These are phyloP conservation scores for Blastomussa wellsi DNA, from an alignment of 92 coral and sea anemone species.

Conservation along the genomic window DNA sequence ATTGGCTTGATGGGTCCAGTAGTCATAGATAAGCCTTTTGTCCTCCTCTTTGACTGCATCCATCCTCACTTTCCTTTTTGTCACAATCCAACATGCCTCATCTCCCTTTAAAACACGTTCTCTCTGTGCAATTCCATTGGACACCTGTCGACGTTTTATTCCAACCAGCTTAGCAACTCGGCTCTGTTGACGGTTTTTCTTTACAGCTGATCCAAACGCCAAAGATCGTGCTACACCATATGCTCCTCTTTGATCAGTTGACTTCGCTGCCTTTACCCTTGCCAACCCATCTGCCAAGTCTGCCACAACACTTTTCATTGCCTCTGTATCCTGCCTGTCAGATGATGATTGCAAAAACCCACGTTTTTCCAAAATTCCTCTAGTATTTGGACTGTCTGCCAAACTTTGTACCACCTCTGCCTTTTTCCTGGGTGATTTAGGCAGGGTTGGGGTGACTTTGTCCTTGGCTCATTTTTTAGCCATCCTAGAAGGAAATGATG, in stretches of 20 bases:
- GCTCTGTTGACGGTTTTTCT: constrained; percentile 28
- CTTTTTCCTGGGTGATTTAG: constrained; percentile 20
- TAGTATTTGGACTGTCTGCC: constrained; percentile 18
- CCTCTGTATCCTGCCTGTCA: constrained; percentile 43
- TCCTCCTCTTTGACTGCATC: constrained; percentile 48
- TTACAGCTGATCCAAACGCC: constrained; percentile 36
- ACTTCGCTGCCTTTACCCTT: constrained; percentile 42
- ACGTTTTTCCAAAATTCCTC: constrained; percentile 1
- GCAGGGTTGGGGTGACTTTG: constrained; percentile 17
- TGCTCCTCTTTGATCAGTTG: constrained; percentile 55
- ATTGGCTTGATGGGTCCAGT: constrained; percentile 45
- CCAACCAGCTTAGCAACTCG: constrained; percentile 23
- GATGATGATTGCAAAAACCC: constrained; percentile 11
- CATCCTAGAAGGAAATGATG: constrained; percentile 15
- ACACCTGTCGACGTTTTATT: constrained; percentile 20
- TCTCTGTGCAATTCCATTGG: constrained; percentile 2
- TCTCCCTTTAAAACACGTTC: constrained; percentile 26
- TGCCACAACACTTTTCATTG: constrained; percentile 50
- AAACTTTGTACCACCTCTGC: constrained; percentile 18
- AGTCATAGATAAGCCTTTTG: constrained; percentile 27
- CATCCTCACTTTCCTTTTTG: constrained; percentile 31
- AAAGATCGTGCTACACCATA: constrained; percentile 24
- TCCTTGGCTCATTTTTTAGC: constrained; percentile 31
- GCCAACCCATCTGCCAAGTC: constrained; percentile 58
- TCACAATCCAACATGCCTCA: constrained; percentile 31